Percentiles rank a stretch among this genome's conserved stretches.
Evolutionary conservation across 30 jellyfish, hydroid and myxozoan species (phyloP).

Genomic region (Turritopsis rubra): DNA sequence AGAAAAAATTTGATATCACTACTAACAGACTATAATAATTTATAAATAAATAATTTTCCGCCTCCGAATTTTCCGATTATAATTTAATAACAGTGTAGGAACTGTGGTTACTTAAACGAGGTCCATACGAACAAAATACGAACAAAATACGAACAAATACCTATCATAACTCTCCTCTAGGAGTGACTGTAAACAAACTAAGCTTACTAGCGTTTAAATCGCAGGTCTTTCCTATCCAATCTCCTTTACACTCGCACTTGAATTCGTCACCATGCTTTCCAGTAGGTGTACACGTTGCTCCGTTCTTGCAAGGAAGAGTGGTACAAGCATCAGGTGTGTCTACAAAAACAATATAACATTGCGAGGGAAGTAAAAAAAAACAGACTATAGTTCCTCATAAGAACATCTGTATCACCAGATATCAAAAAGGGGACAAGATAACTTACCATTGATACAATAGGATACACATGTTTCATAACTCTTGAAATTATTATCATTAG

Average conservation of each 20-base stretch:
- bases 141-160: no score
- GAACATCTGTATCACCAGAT: not conserved
- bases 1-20: not conserved
- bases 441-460: not conserved
- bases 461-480: not conserved
- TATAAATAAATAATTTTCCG: no score
- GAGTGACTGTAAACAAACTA: not conserved
- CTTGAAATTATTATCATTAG: not conserved
- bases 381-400: no score
- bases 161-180: no score
- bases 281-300: not conserved
- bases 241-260: not conserved
- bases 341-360: not conserved
- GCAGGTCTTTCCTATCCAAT: conserved; percentile 7
- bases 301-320: not conserved
- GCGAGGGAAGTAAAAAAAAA: no score
- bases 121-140: no score
- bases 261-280: not conserved
- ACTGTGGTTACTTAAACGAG: no score
- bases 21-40: no score
- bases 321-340: not conserved
- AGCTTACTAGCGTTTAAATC: conserved; percentile 1
- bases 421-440: not conserved
- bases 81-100: no score
- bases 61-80: no score